Evolutionary conservation across 2,888 invertebrate genomes (phyloP), one percentile per base, ranked within the genome.

Genomic region (Achlya flavicornis): DNA sequence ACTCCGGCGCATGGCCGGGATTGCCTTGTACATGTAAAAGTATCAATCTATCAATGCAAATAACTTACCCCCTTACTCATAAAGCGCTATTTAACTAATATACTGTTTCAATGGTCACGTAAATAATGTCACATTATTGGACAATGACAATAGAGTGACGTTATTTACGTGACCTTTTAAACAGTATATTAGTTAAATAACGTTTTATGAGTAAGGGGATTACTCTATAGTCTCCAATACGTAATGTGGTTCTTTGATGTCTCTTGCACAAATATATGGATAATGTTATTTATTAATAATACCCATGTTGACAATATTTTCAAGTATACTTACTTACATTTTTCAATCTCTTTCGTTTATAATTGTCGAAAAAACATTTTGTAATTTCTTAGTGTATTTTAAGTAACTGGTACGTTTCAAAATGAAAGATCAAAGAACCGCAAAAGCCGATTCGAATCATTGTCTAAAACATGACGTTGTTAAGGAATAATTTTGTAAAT

Each of bases 381-480:
- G 35, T 35, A 35, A 35, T 26, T 26, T n/a, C n/a, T n/a, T 26
- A 26, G 1, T 1, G 26, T 26, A 26, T 26, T 26, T 26, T 26
- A 1, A 26, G 1, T 26, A 26, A 1, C 26, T 26, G 26, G 26
- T 26, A 26, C 26, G 26, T 26, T 26, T 26, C 26, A 26, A 26
- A 26, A 26, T 26, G 61, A 63, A 63, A 32, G 58, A 53, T 41
- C 19, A 32, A 53, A 63, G 64, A 65, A 63, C 64, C 35, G 48
- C 62, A 58, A 64, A 64, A 61, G 57, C 71, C 66, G 58, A 79
- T 80, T 88, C 83, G 83, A 84, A 86, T 85, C 83, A 83, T 78
- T 85, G 83, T 87, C 77, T 81, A 80, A 80, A 84, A 87, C 89
- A 90, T 91, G 91, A 91, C 90, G 82, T 86, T 87, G 84, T 88